A percentile compares a stretch with the other conserved stretches of the same genome.
Evolutionary conservation across 2,113 vertebrate genomes (phyloP).

Genomic region (Gasterosteus aculeatus): DNA sequence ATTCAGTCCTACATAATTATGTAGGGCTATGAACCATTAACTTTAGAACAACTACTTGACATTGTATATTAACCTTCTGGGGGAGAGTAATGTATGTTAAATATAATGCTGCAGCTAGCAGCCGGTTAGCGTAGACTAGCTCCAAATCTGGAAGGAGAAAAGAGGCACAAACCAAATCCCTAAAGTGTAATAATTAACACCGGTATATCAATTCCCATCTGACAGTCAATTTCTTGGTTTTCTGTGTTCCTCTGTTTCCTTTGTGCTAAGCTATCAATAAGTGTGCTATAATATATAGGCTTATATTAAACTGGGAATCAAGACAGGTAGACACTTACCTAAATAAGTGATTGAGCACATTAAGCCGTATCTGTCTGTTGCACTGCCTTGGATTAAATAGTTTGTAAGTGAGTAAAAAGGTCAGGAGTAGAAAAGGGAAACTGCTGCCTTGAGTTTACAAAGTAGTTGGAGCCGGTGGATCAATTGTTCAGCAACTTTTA

Average conservation of each 20-base stretch:
- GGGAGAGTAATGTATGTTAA: neutral
- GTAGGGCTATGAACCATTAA: neutral
- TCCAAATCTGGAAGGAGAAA: neutral
- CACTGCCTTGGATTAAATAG: conserved; percentile 8
- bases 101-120: neutral
- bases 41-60: neutral
- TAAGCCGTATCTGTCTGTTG: neutral
- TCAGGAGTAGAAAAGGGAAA: conserved; percentile 25
- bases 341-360: neutral
- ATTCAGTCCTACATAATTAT: neutral
- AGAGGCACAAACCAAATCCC: neutral
- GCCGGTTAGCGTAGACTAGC: neutral
- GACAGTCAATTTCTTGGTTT: neutral
- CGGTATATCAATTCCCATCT: neutral
- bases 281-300: neutral
- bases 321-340: neutral
- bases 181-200: neutral
- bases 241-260: neutral
- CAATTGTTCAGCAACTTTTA: conserved; percentile 49
- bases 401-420: conserved; percentile 26
- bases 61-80: neutral
- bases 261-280: neutral
- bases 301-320: neutral
- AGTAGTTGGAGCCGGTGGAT: conserved; percentile 38
- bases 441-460: conserved; percentile 25